A percentile compares a stretch with the other conserved stretches of the same genome.
Evolutionary conservation across 2,113 vertebrate species (phyloP).

Genomic region (Vidua macroura): DNA sequence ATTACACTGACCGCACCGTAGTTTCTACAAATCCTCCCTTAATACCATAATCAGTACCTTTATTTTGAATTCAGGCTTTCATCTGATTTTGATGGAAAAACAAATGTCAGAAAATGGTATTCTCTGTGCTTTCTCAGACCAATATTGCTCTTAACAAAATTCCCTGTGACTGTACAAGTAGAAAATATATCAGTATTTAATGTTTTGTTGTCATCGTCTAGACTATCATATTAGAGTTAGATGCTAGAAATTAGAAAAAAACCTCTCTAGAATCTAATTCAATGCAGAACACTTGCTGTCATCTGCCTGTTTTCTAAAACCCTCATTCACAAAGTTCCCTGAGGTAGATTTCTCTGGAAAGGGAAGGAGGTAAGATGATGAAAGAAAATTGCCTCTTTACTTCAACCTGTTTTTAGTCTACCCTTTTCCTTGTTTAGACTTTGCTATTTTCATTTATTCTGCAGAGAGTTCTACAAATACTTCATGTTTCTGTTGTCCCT

Average conservation of each 20-base stretch:
- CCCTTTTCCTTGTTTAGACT: neutral
- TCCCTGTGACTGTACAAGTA: neutral
- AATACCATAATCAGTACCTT: neutral
- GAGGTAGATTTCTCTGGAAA: neutral
- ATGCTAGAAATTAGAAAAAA: neutral
- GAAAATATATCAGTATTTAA: neutral
- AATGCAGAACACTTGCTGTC: neutral
- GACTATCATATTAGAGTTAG: neutral
- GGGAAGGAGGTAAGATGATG: neutral
- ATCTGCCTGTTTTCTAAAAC: neutral
- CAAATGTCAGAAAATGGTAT: neutral
- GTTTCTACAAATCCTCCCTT: neutral
- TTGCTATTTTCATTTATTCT: neutral
- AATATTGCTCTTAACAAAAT: neutral
- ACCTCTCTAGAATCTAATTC: neutral
- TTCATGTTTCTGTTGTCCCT: neutral
- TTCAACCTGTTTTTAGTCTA: neutral
- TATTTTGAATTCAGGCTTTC: neutral
- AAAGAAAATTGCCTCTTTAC: neutral
- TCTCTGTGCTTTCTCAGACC: neutral
- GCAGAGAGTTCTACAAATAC: neutral
- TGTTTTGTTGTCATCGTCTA: neutral
- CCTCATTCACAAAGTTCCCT: neutral
- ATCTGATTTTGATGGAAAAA: neutral
- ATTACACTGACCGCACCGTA: fast-evolving